Conservation (phyloP, 92 coral and sea anemone genomes). For the Zoanthus gigantus region DNA sequence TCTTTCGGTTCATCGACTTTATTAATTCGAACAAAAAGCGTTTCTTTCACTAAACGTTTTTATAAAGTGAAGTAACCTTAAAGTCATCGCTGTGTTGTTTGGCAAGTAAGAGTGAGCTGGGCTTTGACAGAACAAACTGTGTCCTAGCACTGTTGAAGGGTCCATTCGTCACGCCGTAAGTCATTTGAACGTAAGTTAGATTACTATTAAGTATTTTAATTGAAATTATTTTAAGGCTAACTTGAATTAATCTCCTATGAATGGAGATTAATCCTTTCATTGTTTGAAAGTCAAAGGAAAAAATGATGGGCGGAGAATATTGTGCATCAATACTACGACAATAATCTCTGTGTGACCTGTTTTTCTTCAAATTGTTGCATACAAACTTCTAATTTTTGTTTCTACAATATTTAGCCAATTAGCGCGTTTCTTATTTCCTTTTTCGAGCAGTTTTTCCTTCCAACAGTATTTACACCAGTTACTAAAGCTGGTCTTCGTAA, state of each 20-base stretch:
- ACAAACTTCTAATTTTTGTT: not conserved
- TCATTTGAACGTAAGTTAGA: conserved; percentile 7
- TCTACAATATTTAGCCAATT: not conserved
- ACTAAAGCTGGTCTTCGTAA: not conserved
- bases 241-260: conserved; percentile 3
- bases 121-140: not conserved
- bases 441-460: not conserved
- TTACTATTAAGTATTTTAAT: not conserved
- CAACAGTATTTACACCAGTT: not conserved
- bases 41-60: conserved; percentile 8
- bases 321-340: not conserved
- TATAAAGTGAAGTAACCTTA: not conserved
- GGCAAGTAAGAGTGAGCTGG: not conserved
- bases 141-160: not conserved
- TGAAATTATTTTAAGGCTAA: conserved; percentile 18
- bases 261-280: conserved; percentile 9
- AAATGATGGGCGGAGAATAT: conserved; percentile 25
- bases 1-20: conserved; percentile 20
- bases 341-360: not conserved
- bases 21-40: conserved; percentile 18
- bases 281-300: conserved; percentile 15
- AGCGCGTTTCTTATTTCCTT: not conserved
- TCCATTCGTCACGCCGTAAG: not conserved
- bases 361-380: not conserved
- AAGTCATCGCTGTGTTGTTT: conserved; percentile 13